Evolutionary conservation across 2,888 invertebrate species (phyloP).

Genomic region (Rhogogaster chlorosoma): DNA sequence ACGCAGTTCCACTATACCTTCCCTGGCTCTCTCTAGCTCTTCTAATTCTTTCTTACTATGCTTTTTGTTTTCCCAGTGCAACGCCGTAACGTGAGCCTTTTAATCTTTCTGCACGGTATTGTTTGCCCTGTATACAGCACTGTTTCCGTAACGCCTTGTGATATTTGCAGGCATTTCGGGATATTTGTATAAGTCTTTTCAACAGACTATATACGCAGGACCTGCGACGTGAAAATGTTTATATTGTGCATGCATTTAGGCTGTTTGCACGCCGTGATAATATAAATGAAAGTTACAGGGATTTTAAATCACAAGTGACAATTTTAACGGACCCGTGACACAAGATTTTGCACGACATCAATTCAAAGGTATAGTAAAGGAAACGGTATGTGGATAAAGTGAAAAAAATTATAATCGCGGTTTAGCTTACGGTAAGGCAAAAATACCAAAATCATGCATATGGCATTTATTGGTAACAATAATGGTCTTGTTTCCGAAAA

Average conservation of each 20-base stretch:
- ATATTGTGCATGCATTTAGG: neutral
- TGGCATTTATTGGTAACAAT: neutral
- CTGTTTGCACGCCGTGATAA: neutral
- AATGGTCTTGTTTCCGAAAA: neutral
- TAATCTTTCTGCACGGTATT: slow-evolving; percentile 27
- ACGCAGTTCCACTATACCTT: slow-evolving; percentile 10
- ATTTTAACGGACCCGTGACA: neutral
- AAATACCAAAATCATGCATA: neutral
- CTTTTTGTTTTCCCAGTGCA: slow-evolving; percentile 3
- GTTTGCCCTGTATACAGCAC: neutral
- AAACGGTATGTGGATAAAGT: neutral
- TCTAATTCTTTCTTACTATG: neutral
- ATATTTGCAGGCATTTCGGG: slow-evolving; percentile 21
- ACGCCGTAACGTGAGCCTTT: slow-evolving; percentile 4
- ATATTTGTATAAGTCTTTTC: slow-evolving; percentile 17
- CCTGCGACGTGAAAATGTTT: neutral
- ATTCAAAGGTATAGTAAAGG: no score
- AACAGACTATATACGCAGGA: neutral
- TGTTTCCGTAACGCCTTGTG: neutral
- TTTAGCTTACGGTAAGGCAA: no score
- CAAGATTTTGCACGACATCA: neutral
- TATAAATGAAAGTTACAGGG: neutral
- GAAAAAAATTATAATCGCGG: neutral
- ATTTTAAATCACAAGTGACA: neutral
- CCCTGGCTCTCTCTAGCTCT: neutral